Percentiles rank a stretch among this genome's conserved stretches.
phyloP scores from a whole-genome alignment of 2,113 vertebrate genomes.

The Callipepla squamata region DNA sequence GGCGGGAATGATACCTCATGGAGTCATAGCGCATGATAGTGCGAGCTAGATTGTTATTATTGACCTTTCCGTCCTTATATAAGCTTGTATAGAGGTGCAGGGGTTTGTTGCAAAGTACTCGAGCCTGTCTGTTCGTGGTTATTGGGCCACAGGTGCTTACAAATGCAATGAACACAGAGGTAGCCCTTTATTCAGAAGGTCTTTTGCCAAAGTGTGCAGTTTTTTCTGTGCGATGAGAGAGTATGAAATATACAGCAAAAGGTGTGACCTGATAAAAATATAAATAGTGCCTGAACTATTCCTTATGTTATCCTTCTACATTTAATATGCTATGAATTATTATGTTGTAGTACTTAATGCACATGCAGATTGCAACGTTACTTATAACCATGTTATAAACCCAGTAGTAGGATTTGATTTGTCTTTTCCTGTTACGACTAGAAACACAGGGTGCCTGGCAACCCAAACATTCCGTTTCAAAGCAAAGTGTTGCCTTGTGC shows the following conservation, averaged over 20 bases:
- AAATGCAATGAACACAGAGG: background rate
- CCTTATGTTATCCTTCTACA: background rate
- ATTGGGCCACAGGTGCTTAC: rapidly evolving
- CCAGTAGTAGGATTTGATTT: background rate
- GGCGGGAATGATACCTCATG: rapidly evolving
- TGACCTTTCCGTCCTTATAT: rapidly evolving
- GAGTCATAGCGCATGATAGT: rapidly evolving
- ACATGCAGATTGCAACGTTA: background rate
- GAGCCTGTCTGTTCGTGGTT: rapidly evolving
- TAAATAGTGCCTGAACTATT: background rate
- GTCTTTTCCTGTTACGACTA: background rate
- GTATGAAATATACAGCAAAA: background rate
- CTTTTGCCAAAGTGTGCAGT: background rate
- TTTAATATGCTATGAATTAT: background rate
- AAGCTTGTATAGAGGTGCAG: rapidly evolving
- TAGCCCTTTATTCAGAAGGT: rapidly evolving
- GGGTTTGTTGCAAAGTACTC: rapidly evolving
- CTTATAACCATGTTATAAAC: background rate
- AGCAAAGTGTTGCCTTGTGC: background rate
- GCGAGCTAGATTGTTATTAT: background rate
- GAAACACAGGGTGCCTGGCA: background rate
- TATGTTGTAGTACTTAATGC: background rate
- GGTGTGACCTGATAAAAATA: background rate
- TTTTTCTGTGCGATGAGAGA: background rate
- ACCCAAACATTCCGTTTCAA: background rate